Base-by-base conservation (phyloP, 2,888 invertebrate species). In the Cephus sareptanus region DNA sequence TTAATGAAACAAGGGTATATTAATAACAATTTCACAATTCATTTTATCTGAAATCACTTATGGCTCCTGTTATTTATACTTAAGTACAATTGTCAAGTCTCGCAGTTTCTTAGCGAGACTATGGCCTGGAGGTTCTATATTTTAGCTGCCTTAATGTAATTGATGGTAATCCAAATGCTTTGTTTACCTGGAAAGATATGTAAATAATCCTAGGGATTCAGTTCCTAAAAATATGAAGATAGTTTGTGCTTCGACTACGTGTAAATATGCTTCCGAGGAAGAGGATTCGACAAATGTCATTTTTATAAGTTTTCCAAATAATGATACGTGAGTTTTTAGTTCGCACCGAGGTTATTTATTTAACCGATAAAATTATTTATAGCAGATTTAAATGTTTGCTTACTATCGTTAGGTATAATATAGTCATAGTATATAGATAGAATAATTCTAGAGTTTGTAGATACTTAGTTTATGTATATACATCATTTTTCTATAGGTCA, bases 281-380 rank as follows among this genome's bases (percentile, higher is more conserved):
- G 85, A 86, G 79, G 84, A 87, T 76, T 83, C 85, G 1, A 81
- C 83, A 6, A 81, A 82, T 40, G 76, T 87, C 13, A 81, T 83
- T 76, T 87, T 87, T 30, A 85, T 87, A 78, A 85, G 85, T 76
- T 87, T 87, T 77, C 86, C 86, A 13, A 86, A 87, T 34, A 81
- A 83, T 79, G 84, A 87, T 34, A 83, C 80, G 87, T 86, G 80
- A 87, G 85, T 82, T 6, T 69, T n/a, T 15, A 31, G 6, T 75
- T 56, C 9, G 23, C 6, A 56, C 56, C 9, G 2, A 56, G 23
- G 23, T 56, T 56, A 56, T 56, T 23, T 56, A 9, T 23, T 56
- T 56, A 23, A 9, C 56, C 9, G 9, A 56, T 56, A 23, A 56
- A 56, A 23, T 23, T 56, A 56, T 56, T 56, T 56, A 15, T 56